A percentile compares a stretch with the other conserved stretches of the same genome.
These are phyloP conservation scores for Microcaecilia unicolor DNA, from an alignment of 2,797 vertebrate species.

Conservation along the genomic window DNA sequence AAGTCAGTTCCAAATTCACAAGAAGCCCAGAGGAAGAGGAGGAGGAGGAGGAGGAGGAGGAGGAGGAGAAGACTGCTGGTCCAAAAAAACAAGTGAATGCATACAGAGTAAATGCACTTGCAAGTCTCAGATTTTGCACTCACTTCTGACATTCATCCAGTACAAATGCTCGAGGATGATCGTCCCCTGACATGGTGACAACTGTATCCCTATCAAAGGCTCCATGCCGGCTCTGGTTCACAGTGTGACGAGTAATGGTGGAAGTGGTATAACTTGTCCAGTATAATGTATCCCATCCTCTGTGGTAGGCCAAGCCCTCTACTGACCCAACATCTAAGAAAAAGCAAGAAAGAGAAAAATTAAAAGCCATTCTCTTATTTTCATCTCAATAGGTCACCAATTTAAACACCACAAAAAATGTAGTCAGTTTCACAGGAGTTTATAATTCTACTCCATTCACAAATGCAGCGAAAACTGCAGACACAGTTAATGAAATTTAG, in stretches of 20 bases:
- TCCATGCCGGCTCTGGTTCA: constrained; percentile 79
- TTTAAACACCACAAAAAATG: too few species aligned
- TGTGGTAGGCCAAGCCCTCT: constrained; percentile 91
- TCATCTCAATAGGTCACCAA: too few species aligned
- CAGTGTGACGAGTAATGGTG: constrained; percentile 92
- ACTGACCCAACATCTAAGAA: constrained; percentile 86
- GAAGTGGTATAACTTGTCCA: constrained; percentile 98
- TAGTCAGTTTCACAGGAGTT: too few species aligned
- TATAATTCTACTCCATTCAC: too few species aligned
- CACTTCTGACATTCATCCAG: constrained; percentile 94
- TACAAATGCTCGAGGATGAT: constrained; percentile 92
- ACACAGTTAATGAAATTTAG: too few species aligned
- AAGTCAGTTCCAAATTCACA: too few species aligned
- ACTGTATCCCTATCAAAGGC: constrained; percentile 89
- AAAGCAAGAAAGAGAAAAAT: neutral
- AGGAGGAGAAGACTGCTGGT: too few species aligned
- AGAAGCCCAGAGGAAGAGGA: too few species aligned
- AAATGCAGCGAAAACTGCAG: too few species aligned
- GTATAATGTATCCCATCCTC: constrained; percentile 89
- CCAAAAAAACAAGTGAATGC: neutral
- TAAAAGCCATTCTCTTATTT: too few species aligned
- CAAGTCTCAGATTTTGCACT: too few species aligned
- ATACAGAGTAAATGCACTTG: neutral
- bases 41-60: too few species aligned
- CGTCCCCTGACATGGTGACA: constrained; percentile 94